Conservation (phyloP, 1,140 invertebrate species). For the Conus ventricosus region DNA sequence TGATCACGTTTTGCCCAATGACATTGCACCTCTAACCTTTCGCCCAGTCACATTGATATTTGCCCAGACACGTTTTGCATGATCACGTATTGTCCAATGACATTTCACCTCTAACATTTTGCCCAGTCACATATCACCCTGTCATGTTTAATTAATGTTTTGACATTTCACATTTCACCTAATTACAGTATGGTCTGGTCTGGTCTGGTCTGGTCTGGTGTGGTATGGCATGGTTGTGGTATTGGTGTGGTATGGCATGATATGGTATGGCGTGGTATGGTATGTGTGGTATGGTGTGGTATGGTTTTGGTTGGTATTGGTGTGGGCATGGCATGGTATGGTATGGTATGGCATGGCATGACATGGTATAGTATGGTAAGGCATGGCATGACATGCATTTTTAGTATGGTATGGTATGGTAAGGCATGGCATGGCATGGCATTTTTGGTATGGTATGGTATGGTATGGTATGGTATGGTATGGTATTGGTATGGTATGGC, state of each 20-base stretch:
- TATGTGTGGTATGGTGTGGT: conserved; percentile 2
- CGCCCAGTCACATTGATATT: too few relatives aligned
- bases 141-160: too few relatives aligned
- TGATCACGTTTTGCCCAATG: too few relatives aligned
- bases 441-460: conserved; percentile 1
- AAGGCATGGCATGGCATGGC: background rate
- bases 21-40: too few relatives aligned
- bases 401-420: conserved; percentile 15
- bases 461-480: conserved; percentile 36
- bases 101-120: too few relatives aligned
- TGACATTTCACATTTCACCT: too few relatives aligned
- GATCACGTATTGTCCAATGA: too few relatives aligned
- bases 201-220: background rate
- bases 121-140: too few relatives aligned
- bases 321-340: background rate
- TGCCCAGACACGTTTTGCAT: too few relatives aligned
- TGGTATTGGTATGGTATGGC: conserved; percentile 39
- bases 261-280: background rate
- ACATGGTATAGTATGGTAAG: too few relatives aligned
- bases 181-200: background rate
- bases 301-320: conserved; percentile 28
- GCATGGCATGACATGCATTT: background rate
- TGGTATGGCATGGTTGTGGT: background rate
- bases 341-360: conserved; percentile 1
- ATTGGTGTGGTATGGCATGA: background rate